Evolutionary conservation across 2,113 vertebrate genomes (phyloP), one percentile per base, ranked within the genome.

Genomic region (Anoplopoma fimbria): DNA sequence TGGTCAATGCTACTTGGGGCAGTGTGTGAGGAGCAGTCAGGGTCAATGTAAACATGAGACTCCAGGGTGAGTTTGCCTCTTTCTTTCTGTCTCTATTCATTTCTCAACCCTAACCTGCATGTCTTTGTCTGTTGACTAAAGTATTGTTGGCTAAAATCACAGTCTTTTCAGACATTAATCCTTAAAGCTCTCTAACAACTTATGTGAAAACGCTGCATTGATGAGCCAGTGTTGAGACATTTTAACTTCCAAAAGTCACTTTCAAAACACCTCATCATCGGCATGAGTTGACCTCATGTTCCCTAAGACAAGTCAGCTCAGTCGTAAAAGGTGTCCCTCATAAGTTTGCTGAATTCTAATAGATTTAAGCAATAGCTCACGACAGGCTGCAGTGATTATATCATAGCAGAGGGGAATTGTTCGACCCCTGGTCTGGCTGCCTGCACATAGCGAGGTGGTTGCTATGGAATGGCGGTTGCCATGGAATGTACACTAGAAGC

Each of bases 21-120:
- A 55, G 29, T 40, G 53, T 27, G 15, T 55, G 45, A 40, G 2
- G 9, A 65, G 21, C 47, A 31, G 49, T 45, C 8, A n/a, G 62
- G 19, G 38, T 77, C 75, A 77, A 12, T 33, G 33, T 79, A 12
- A 40, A n/a, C 12, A 55, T 25, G 31, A 38, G 6, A 81, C 61
- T 47, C 7, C 45, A 53, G 8, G 34, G 42, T 53, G 14, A 23
- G 4, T 25, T 14, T 75, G 29, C 31, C 21, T 23, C 27, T 49
- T 10, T 9, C 4, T 36, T 31, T 9, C 57, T 23, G 1, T 53
- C 3, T 51, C 19, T 51, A 7, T n/a, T 17, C 13, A 9, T 49
- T 49, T 42, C 42, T 45, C 34, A 49, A 68, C 40, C 9, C 31
- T 68, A 31, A 68, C 17, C 40, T 34, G 31, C 10, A 51, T 36